phyloP scores from a whole-genome alignment of 2,113 vertebrate species.

The Pedionomus torquatus region DNA sequence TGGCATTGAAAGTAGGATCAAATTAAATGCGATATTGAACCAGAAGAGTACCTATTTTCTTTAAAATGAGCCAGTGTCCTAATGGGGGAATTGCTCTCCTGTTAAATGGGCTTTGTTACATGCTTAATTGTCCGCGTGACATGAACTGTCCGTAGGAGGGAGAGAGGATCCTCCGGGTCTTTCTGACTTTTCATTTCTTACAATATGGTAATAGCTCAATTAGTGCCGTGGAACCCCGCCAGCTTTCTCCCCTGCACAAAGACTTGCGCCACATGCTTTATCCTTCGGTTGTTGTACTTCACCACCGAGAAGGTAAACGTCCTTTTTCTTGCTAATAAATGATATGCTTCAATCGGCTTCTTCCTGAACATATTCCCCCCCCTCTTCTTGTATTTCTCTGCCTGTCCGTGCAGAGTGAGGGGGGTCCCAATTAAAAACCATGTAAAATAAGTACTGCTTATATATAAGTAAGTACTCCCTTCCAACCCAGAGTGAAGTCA shows the following conservation, averaged over 20 bases:
- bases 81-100: background rate
- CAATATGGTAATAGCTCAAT: background rate
- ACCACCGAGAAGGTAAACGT: background rate
- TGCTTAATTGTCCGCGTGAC: background rate
- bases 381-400: background rate
- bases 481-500: background rate
- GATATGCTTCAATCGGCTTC: background rate
- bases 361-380: background rate
- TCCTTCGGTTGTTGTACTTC: background rate
- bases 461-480: background rate
- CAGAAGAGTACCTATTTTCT: background rate
- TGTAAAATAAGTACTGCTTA: rapidly evolving
- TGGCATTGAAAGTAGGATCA: background rate
- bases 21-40: background rate
- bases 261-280: background rate
- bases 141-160: background rate
- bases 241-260: background rate
- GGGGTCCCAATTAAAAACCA: background rate
- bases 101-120: background rate
- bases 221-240: background rate
- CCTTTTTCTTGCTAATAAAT: background rate
- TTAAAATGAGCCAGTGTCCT: background rate
- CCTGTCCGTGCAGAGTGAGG: background rate
- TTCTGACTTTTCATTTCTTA: background rate
- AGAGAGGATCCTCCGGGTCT: background rate